Evolutionary conservation across 2,113 vertebrate species (phyloP).

Genomic region (Vidua chalybeata): DNA sequence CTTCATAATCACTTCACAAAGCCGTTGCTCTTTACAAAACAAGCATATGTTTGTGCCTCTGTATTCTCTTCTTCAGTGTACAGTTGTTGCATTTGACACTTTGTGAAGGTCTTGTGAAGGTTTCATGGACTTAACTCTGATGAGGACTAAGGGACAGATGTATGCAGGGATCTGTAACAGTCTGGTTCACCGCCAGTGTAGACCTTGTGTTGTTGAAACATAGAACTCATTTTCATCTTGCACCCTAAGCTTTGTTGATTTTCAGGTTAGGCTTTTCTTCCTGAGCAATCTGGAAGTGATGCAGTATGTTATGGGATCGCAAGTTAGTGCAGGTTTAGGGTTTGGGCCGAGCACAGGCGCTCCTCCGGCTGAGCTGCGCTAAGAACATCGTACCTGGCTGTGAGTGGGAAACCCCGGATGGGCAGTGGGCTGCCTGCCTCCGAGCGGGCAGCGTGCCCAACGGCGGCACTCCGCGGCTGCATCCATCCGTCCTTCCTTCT

Average conservation of each 20-base stretch:
- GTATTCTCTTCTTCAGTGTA: neutral
- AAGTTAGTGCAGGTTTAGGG: accelerated
- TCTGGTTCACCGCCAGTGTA: neutral
- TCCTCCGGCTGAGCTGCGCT: neutral
- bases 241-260: neutral
- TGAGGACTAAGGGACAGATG: neutral
- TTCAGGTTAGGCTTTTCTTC: neutral
- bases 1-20: neutral
- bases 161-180: neutral
- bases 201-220: neutral
- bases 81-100: neutral
- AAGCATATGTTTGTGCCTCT: accelerated
- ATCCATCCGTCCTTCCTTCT: accelerated
- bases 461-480: too few species aligned
- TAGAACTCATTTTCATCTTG: neutral
- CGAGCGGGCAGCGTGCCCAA: accelerated
- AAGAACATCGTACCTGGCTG: accelerated
- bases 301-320: accelerated
- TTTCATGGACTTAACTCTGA: neutral
- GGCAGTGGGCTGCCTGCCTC: neutral
- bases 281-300: accelerated
- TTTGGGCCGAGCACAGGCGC: accelerated
- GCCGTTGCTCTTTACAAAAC: neutral
- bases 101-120: neutral
- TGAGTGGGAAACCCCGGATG: accelerated